Evolutionary conservation across 2,797 vertebrate species (phyloP), one percentile per base, ranked within the genome.

Genomic region (Ceryle rudis): DNA sequence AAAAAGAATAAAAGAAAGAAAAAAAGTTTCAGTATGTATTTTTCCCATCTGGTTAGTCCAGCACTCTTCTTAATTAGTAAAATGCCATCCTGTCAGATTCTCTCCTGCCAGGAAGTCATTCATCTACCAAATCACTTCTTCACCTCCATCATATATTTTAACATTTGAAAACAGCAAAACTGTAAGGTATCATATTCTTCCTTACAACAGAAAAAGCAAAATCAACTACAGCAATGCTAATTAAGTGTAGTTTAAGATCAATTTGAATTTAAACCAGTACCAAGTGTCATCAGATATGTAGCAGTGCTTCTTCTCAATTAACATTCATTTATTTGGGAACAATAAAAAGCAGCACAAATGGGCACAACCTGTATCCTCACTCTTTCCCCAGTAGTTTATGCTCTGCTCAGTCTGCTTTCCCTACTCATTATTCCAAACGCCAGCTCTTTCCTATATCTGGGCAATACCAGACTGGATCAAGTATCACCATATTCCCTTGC

Each of bases 21-120:
- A 73, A 95, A 95, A 97, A 96, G 95, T 98, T 97, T 94, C 91
- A 94, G 81, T 98, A 97, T 93, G 95, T 93, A 95, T 97, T 96
- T 81, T 93, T 97, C 97, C 98, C 98, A 97, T 98, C 96, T 97
- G 98, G 96, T 95, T 97, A 96, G 97, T 93, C 94, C 84, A 95
- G 95, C 96, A 97, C 96, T 97, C 97, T 95, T 97, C 96, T 98
- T 98, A 98, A 98, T 98, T 98, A 98, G 97, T 95, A 97, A 97
- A 97, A 97, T 97, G 96, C 96, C 97, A 97, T 97, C 96, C 97
- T 96, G 96, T 97, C 97, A 97, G 94, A 93, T 97, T 98, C 96
- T 97, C 95, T 95, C 96, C 97, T 96, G 97, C 97, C 96, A 98
- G 97, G 94, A 97, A 98, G 97, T 97, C 97, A 98, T 96, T 98